Percentiles rank a stretch among this genome's conserved stretches.
These are phyloP conservation scores for Drosophila parvula DNA, from an alignment of 1,140 invertebrate genomes.

Conservation along the genomic window DNA sequence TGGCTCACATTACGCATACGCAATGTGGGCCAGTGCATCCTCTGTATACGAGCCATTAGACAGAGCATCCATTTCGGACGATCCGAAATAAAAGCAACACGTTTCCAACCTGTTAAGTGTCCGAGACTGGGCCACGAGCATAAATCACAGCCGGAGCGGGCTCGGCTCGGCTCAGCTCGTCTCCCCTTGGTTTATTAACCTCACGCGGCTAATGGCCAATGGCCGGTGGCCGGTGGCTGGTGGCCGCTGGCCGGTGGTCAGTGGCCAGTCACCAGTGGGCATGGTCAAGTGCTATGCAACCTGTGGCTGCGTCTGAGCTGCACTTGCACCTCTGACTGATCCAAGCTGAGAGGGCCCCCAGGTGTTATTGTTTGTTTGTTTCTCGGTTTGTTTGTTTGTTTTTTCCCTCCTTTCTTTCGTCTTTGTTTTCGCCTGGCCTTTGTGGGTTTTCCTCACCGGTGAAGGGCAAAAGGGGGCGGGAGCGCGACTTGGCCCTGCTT, in stretches of 20 bases:
- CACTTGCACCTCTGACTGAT: conserved; percentile 72
- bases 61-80: conserved; percentile 30
- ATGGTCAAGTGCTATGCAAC: conserved; percentile 65
- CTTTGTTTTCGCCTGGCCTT: conserved; percentile 48
- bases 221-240: conserved; percentile 24
- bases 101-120: conserved; percentile 73
- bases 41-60: conserved; percentile 8
- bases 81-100: conserved; percentile 56
- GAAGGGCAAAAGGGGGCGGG: conserved; percentile 22
- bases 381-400: conserved; percentile 53
- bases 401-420: conserved; percentile 16
- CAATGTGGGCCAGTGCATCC: conserved; percentile 39
- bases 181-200: conserved; percentile 71
- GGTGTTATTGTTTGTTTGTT: conserved; percentile 55
- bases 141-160: conserved; percentile 62
- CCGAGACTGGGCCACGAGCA: conserved; percentile 69
- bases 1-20: conserved; percentile 64
- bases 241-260: conserved; percentile 34
- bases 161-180: conserved; percentile 22
- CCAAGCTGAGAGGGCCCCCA: conserved; percentile 27
- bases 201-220: conserved; percentile 48
- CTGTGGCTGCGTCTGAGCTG: conserved; percentile 43
- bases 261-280: conserved; percentile 44
- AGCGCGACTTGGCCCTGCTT: conserved; percentile 27
- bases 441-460: conserved; percentile 49